Evolutionary conservation across 35 echinoderm and acorn worm species (phyloP), one percentile per base, ranked within the genome.

Genomic region (Holothuria glaberrima): DNA sequence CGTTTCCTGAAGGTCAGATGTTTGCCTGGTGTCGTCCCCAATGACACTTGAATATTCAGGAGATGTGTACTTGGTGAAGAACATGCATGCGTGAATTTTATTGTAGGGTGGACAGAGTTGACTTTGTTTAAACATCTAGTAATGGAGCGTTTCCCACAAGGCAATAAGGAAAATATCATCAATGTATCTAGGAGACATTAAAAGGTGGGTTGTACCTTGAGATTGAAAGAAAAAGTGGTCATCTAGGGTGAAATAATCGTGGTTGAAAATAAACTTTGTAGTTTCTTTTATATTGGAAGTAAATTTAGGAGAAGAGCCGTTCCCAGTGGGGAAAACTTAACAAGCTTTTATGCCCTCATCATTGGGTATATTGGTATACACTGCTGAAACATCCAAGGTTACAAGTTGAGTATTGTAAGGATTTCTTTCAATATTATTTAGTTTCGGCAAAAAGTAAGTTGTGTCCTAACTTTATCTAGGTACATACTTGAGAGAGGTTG

Each of bases 301-400:
- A 34, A 45, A 30, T 63, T 5, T 58, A 18, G n/a, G 16, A 86
- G 57, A 28, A 29, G 24, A 26, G 60, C 26, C 20, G n/a, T 68
- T 68, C 62, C 61, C 16, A 7, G 30, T 28, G 21, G 31, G 71
- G 36, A 86, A 65, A 19, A 22, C 7, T 45, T 33, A 28, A 86
- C 57, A 65, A 30, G 83, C 83, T 16, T n/a, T 30, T 28, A 86
- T n/a, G 22, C 83, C 61, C 9, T 65, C 29, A 25, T 86, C 83
- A 30, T 86, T 58, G 9, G 83, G 83, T 30, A 86, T 86, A 68
- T 86, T 86, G 29, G 83, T 86, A 7, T 86, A 86, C 19, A 63
- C 20, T 6, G 83, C n/a, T 68, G 21, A 56, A 14, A 86, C 83
- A 46, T 86, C 58, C 61, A 86, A 16, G 58, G 83, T 86, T 9